Evolutionary conservation across 92 coral and sea anemone species (phyloP).

Genomic region (Epizoanthus illoricatus): DNA sequence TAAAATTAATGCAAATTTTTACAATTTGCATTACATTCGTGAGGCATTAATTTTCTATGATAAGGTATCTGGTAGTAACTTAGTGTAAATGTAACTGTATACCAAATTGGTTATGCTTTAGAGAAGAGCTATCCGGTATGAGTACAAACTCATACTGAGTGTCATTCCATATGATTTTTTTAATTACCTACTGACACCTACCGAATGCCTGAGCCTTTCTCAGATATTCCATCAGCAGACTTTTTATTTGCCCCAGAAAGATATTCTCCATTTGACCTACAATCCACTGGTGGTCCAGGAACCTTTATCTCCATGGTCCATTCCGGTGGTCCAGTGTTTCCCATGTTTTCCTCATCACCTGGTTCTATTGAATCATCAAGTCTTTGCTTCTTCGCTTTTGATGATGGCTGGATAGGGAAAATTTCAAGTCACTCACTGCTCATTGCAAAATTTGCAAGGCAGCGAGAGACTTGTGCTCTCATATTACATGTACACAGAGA

Average conservation of each 20-base stretch:
- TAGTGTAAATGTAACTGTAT: no score
- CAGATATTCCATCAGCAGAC: not conserved
- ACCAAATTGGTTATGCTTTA: no score
- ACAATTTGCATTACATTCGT: no score
- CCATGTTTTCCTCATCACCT: not conserved
- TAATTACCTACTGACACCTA: not conserved
- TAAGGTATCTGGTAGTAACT: no score
- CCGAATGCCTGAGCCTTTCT: not conserved
- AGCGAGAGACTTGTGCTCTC: not conserved
- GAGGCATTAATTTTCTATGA: no score
- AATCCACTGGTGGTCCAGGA: slow-evolving; percentile 35
- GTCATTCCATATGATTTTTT: not conserved
- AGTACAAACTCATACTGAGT: not conserved
- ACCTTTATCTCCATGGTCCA: slow-evolving; percentile 66
- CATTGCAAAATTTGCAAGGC: not conserved
- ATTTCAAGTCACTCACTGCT: not conserved
- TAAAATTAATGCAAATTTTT: no score
- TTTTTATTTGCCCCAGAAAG: slow-evolving; percentile 7
- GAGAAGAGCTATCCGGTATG: no score
- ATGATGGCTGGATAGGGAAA: slow-evolving; percentile 15
- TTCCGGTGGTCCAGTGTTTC: slow-evolving; percentile 54
- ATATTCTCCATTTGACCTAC: slow-evolving; percentile 31
- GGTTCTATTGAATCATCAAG: not conserved
- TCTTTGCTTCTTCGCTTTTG: slow-evolving; percentile 41
- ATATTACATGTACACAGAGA: no score